Percentiles rank a stretch among this genome's conserved stretches.
Evolutionary conservation across 2,113 vertebrate genomes (phyloP).

Genomic region (Dendrocopos noguchii): DNA sequence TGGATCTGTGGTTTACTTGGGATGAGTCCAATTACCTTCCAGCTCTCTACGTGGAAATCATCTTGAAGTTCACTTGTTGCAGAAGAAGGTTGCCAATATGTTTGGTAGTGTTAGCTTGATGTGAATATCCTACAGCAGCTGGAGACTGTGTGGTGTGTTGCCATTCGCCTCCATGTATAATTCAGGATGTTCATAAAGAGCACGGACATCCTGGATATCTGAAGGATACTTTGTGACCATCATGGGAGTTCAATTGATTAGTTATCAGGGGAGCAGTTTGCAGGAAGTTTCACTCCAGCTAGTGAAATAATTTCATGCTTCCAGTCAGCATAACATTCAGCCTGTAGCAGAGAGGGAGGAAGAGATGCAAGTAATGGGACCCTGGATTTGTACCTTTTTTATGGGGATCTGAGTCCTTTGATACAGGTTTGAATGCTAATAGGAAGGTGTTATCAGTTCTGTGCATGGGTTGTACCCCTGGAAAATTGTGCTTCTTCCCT

Average conservation of each 20-base stretch:
- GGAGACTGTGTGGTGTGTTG: neutral
- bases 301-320: neutral
- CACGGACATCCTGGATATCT: neutral
- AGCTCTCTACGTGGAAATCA: slow-evolving; percentile 5
- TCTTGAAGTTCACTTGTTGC: neutral
- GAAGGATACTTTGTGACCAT: neutral
- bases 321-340: neutral
- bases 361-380: neutral
- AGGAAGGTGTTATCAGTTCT: neutral
- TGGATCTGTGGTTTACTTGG: slow-evolving; percentile 25
- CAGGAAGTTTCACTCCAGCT: neutral
- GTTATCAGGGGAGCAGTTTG: slow-evolving; percentile 5
- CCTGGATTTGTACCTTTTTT: neutral
- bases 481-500: neutral
- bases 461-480: neutral
- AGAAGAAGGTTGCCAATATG: neutral
- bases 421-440: neutral
- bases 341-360: neutral
- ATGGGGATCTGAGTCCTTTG: neutral
- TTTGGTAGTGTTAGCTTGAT: neutral
- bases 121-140: neutral
- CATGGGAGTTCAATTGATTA: neutral
- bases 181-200: slow-evolving; percentile 13
- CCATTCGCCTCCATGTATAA: slow-evolving; percentile 41
- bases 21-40: slow-evolving; percentile 24